Conservation (phyloP, 2,888 invertebrate genomes). For the Dione juno region DNA sequence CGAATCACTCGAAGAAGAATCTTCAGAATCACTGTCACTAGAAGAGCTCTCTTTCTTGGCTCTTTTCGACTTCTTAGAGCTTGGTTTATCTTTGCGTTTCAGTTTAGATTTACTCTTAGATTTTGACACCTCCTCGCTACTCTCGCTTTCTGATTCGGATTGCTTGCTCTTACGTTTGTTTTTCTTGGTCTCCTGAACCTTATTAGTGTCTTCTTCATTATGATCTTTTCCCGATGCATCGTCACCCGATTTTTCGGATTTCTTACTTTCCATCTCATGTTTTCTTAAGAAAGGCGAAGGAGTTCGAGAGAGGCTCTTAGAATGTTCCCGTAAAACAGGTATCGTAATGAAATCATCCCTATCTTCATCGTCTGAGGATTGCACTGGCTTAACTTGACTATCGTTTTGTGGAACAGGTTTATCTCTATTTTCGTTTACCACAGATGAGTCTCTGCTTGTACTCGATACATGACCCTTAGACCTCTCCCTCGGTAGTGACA, state of each 20-base stretch:
- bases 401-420: conserved; percentile 65
- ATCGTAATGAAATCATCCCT: conserved; percentile 71
- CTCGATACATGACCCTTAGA: conserved; percentile 69
- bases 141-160: conserved; percentile 77
- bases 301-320: conserved; percentile 91
- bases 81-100: conserved; percentile 82
- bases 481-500: conserved; percentile 63
- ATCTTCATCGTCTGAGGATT: conserved; percentile 75
- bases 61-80: conserved; percentile 82
- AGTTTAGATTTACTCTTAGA: conserved; percentile 74
- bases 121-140: conserved; percentile 72
- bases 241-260: conserved; percentile 71
- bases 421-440: conserved; percentile 56
- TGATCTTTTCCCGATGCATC: conserved; percentile 78
- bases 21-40: conserved; percentile 80
- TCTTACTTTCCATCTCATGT: conserved; percentile 83
- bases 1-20: conserved; percentile 79
- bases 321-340: conserved; percentile 82
- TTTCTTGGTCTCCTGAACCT: conserved; percentile 68
- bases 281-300: conserved; percentile 92
- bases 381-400: conserved; percentile 59
- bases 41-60: conserved; percentile 77
- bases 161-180: conserved; percentile 82
- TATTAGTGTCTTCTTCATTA: conserved; percentile 66
- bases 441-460: conserved; percentile 77